Conservation (phyloP, 2,797 vertebrate species). For the Gallinago solitaria region DNA sequence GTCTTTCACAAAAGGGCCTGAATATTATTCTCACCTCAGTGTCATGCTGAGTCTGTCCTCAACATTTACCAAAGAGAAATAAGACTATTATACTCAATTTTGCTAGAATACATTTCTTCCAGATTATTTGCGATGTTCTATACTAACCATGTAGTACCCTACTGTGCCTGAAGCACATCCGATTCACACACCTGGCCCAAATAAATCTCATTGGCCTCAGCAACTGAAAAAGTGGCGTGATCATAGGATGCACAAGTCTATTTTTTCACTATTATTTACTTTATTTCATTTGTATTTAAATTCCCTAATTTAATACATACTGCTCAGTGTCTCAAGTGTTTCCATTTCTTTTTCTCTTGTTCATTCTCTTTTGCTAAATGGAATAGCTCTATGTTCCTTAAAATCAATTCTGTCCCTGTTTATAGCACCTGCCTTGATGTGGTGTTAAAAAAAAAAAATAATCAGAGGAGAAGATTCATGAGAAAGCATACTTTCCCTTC, state of each 20-base stretch:
- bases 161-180: not conserved
- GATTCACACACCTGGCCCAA: not conserved
- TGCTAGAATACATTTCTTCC: not conserved
- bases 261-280: not conserved
- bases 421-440: not conserved
- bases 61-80: not conserved
- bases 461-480: not conserved
- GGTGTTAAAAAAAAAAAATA: not conserved
- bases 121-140: not conserved
- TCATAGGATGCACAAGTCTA: not conserved
- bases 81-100: not conserved
- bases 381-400: not conserved
- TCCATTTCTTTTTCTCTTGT: not conserved
- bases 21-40: not conserved
- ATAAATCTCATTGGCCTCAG: not conserved
- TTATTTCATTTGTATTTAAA: not conserved
- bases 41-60: not conserved
- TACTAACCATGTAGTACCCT: not conserved
- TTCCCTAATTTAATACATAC: not conserved
- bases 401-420: not conserved
- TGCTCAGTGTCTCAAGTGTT: not conserved
- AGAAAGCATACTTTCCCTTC: not conserved
- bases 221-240: not conserved
- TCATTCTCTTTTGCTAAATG: not conserved
- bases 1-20: not conserved